phyloP scores from a whole-genome alignment of 2,797 vertebrate genomes.

The Oreochromis mossambicus region DNA sequence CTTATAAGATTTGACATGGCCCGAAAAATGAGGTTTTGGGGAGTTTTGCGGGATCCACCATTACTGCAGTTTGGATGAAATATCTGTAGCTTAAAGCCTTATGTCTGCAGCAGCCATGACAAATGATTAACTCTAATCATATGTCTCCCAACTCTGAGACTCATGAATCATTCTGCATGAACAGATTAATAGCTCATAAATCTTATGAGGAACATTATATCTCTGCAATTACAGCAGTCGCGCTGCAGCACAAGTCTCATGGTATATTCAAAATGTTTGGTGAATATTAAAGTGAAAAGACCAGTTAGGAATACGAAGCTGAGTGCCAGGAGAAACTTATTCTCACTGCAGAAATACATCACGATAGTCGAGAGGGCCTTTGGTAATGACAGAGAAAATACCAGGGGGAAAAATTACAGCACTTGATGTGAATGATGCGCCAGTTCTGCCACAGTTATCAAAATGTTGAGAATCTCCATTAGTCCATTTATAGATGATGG shows the following conservation, averaged over 20 bases:
- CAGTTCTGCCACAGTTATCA: slow-evolving; percentile 47
- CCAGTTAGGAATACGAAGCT: slow-evolving; percentile 44
- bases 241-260: slow-evolving; percentile 63
- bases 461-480: slow-evolving; percentile 43
- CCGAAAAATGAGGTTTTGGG: background rate
- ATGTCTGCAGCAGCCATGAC: slow-evolving; percentile 58
- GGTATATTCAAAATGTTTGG: slow-evolving; percentile 76
- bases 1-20: background rate
- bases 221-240: slow-evolving; percentile 65
- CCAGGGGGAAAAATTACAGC: slow-evolving; percentile 26
- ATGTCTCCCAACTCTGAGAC: slow-evolving; percentile 64
- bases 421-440: slow-evolving; percentile 46
- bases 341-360: slow-evolving; percentile 28
- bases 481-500: slow-evolving; percentile 31
- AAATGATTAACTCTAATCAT: slow-evolving; percentile 72
- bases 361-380: slow-evolving; percentile 6
- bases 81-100: slow-evolving; percentile 49
- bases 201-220: slow-evolving; percentile 69
- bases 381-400: slow-evolving; percentile 47
- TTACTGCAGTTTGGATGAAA: slow-evolving; percentile 45
- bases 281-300: slow-evolving; percentile 65
- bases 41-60: slow-evolving; percentile 1
- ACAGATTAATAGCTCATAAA: slow-evolving; percentile 75
- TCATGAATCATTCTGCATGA: slow-evolving; percentile 70
- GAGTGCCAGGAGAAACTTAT: slow-evolving; percentile 4